Percentiles rank a stretch among this genome's conserved stretches.
Conservation (phyloP, 2,888 invertebrate genomes). For the Scotopteryx bipunctaria region DNA sequence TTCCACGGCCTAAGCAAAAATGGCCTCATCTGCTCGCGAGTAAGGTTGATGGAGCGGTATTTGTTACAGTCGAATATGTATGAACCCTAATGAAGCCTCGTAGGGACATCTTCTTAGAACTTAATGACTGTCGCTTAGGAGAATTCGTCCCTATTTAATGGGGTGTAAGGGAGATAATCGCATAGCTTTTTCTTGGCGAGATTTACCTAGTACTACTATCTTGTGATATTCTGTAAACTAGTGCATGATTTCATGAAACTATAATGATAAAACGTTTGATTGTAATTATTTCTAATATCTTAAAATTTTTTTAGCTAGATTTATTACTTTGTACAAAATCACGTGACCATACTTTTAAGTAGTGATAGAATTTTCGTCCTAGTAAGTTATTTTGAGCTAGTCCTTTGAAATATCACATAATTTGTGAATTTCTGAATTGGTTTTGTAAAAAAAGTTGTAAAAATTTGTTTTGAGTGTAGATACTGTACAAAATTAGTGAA, state of each 20-base stretch:
- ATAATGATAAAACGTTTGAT: slow-evolving; percentile 32
- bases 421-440: slow-evolving; percentile 48
- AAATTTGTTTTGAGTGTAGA: slow-evolving; percentile 72
- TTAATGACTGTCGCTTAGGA: slow-evolving; percentile 57
- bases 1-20: slow-evolving; percentile 67
- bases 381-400: slow-evolving; percentile 80
- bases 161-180: slow-evolving; percentile 39
- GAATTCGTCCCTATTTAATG: slow-evolving; percentile 49
- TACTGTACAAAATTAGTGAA: slow-evolving; percentile 77
- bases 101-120: slow-evolving; percentile 66
- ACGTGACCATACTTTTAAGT: slow-evolving; percentile 70
- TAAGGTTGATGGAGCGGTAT: slow-evolving; percentile 45
- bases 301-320: slow-evolving; percentile 44
- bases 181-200: slow-evolving; percentile 34
- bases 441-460: slow-evolving; percentile 60
- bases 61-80: slow-evolving; percentile 56
- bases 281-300: slow-evolving; percentile 49
- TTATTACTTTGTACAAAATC: slow-evolving; percentile 71
- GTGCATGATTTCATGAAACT: slow-evolving; percentile 16
- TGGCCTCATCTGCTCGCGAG: slow-evolving; percentile 62
- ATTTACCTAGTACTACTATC: slow-evolving; percentile 30
- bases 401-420: slow-evolving; percentile 69
- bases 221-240: slow-evolving; percentile 36
- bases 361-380: slow-evolving; percentile 74
- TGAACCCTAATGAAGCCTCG: slow-evolving; percentile 51